A percentile compares a stretch with the other conserved stretches of the same genome.
phyloP scores from a whole-genome alignment of 2,113 vertebrate species.

The Zapornia atra region DNA sequence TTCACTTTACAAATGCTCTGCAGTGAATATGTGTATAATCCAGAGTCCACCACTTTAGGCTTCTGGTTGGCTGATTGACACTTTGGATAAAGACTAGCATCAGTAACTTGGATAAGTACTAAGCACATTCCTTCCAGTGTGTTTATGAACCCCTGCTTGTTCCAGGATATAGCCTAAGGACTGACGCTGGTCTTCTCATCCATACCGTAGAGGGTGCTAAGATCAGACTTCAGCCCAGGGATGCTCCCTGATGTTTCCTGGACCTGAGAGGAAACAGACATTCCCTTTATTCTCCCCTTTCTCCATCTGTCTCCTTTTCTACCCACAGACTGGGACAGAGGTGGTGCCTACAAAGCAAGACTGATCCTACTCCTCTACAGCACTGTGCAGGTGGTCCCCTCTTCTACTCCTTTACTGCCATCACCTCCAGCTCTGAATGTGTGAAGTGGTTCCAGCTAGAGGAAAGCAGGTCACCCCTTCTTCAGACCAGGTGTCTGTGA shows the following conservation, averaged over 20 bases:
- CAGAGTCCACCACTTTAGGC: background rate
- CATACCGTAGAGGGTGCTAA: rapidly evolving
- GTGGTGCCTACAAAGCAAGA: background rate
- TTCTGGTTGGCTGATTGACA: background rate
- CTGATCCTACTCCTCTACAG: background rate
- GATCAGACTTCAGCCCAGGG: background rate
- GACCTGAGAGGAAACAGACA: background rate
- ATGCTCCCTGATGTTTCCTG: no score
- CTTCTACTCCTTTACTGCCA: background rate
- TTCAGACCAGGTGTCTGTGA: background rate
- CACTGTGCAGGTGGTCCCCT: background rate
- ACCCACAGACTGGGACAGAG: background rate
- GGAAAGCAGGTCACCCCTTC: background rate
- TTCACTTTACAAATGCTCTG: background rate
- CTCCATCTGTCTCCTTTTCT: background rate
- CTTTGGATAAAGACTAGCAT: background rate
- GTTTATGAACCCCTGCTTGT: background rate
- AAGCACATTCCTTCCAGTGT: background rate
- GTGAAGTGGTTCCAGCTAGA: background rate
- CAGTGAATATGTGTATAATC: background rate
- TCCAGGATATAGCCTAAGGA: background rate
- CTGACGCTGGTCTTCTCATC: background rate
- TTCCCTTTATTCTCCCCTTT: background rate
- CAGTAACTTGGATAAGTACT: background rate
- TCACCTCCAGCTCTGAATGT: background rate